phyloP scores from a whole-genome alignment of 2,797 vertebrate species.

The Halcyon smyrnensis region DNA sequence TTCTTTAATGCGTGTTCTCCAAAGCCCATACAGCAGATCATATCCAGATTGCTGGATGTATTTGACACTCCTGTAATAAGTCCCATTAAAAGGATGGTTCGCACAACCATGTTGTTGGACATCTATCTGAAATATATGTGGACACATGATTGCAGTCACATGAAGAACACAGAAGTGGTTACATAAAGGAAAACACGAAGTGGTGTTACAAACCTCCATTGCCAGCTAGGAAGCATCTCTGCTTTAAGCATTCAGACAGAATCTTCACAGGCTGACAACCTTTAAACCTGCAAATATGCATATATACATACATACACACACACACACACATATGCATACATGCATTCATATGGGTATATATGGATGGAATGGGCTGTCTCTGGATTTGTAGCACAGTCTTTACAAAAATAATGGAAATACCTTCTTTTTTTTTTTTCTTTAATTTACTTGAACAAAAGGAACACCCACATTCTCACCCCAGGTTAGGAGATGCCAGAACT shows the following conservation, averaged over 20 bases:
- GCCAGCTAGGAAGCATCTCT: neutral
- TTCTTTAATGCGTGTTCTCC: neutral
- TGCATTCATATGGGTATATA: neutral
- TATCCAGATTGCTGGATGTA: neutral
- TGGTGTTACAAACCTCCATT: neutral
- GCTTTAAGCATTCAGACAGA: neutral
- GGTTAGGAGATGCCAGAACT: neutral
- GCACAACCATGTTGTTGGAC: neutral
- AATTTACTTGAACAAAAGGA: neutral
- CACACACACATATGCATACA: accelerated
- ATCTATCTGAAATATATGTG: neutral
- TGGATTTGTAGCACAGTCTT: neutral
- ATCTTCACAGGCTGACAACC: neutral
- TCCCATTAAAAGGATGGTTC: neutral
- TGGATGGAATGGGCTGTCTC: neutral
- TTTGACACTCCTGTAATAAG: neutral
- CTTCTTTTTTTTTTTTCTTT: neutral
- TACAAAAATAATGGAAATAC: neutral
- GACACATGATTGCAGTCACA: neutral
- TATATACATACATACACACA: too few relatives aligned
- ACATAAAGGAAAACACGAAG: neutral
- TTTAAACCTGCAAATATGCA: neutral
- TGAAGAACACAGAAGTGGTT: neutral
- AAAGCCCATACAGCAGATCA: neutral
- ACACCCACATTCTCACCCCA: neutral